Evolutionary conservation across 2,888 invertebrate species (phyloP), one percentile per base, ranked within the genome.

Genomic region (Ectemnius cavifrons): DNA sequence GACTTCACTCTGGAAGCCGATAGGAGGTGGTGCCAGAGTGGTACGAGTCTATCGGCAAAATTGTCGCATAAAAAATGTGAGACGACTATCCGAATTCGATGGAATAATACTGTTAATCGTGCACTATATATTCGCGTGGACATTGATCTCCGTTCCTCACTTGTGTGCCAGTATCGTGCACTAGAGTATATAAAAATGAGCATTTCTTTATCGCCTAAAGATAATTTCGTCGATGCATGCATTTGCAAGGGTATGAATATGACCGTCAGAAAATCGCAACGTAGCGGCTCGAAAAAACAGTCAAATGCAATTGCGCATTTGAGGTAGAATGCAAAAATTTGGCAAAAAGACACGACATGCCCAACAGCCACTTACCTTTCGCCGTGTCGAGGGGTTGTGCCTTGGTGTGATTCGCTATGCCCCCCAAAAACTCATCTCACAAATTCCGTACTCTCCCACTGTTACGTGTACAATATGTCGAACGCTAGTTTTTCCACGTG

Each of bases 311-410:
- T 23, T 16, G 20, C 20, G 46, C 37, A 37, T 37, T 37, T 11
- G 37, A 37, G 37, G 37, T 37, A 63, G 57, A 59, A 14, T 63
- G 71, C 37, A 46, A 23, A 49, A 57, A 62, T 71, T 61, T 69
- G 58, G 70, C 71, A 63, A 75, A 69, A 45, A 56, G 63, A 58
- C 56, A 73, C 62, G 61, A 20, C 37, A 37, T 37, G 37, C 37
- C 37, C 37, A 11, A 37, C 59, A 11, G 62, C 46, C 63, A 80
- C 82, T 82, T 82, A 82, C 82, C 82, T 79, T 37, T 68, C 69
- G 59, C 67, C 28, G 57, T 37, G 45, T 23, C 59, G 63, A 64
- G 62, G 11, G 52, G 46, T 52, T 52, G 47, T 63, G 16, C 47
- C 2, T 37, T 37, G 37, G 1, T 23, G 56, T 37, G 65, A 23